Conservation (phyloP, 2,113 vertebrate genomes). For the Thunnus maccoyii region DNA sequence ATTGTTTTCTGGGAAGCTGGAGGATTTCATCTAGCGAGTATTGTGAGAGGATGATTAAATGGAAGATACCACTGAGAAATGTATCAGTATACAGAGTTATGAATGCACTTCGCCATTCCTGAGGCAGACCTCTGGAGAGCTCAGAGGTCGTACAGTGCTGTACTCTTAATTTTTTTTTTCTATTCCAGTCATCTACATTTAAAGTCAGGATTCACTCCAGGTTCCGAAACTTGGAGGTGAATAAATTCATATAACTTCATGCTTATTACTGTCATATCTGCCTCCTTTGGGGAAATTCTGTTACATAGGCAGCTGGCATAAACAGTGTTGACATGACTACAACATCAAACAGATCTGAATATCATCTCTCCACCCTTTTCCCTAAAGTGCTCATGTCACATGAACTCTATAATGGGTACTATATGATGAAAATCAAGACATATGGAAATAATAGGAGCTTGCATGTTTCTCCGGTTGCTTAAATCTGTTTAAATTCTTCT, state of each 20-base stretch:
- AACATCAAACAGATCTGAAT: slow-evolving; percentile 55
- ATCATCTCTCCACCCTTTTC: slow-evolving; percentile 18
- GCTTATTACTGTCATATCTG: background rate
- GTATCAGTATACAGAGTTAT: slow-evolving; percentile 9
- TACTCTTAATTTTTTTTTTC: background rate
- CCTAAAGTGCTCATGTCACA: slow-evolving; percentile 22
- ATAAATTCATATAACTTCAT: slow-evolving; percentile 9
- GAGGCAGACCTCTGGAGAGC: slow-evolving; percentile 7
- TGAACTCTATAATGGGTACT: slow-evolving; percentile 6
- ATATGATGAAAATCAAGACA: slow-evolving; percentile 17
- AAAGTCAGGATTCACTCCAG: background rate
- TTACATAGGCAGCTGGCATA: slow-evolving; percentile 34
- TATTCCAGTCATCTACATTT: background rate
- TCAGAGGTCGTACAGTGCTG: background rate
- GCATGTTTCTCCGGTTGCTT: no score
- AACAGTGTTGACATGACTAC: slow-evolving; percentile 23
- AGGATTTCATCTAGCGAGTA: slow-evolving; percentile 40
- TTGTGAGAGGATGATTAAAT: slow-evolving; percentile 54
- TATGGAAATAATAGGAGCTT: slow-evolving; percentile 8
- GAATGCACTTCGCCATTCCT: slow-evolving; percentile 4
- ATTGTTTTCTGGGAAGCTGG: slow-evolving; percentile 67
- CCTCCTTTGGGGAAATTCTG: slow-evolving; percentile 9
- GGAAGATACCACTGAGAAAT: slow-evolving; percentile 45
- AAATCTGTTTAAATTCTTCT: background rate
- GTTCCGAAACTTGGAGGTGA: background rate